These are phyloP conservation scores for Frankliniella fusca DNA, from an alignment of 2,888 invertebrate species.

Conservation along the genomic window DNA sequence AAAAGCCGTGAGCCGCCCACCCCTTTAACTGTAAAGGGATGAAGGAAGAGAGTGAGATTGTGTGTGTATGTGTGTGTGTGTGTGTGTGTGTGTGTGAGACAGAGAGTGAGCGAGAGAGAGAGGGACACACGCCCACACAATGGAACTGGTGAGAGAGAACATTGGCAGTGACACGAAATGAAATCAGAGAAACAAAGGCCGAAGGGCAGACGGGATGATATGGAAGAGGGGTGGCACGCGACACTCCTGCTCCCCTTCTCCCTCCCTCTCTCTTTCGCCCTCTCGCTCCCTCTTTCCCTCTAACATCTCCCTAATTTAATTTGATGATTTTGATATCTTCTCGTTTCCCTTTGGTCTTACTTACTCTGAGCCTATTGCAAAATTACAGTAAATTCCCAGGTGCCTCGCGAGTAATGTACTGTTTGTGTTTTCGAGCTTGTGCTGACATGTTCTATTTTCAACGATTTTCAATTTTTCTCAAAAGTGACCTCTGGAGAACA, in stretches of 20 bases:
- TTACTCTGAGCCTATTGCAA: too few relatives aligned
- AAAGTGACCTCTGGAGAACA: too few relatives aligned
- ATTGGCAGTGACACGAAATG: slow-evolving; percentile 12
- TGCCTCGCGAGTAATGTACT: too few relatives aligned
- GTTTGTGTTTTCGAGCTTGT: too few relatives aligned
- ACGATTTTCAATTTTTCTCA: too few relatives aligned
- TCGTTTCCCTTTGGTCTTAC: too few relatives aligned
- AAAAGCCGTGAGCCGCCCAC: too few relatives aligned
- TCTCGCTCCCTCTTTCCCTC: neutral
- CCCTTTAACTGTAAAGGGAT: neutral
- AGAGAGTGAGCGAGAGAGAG: neutral
- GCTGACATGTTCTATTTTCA: too few relatives aligned
- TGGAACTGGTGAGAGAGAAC: slow-evolving; percentile 7
- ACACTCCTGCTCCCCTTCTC: neutral
- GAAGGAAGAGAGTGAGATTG: neutral
- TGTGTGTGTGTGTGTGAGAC: neutral
- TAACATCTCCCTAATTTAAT: too few relatives aligned
- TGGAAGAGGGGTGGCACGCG: neutral
- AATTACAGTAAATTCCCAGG: too few relatives aligned
- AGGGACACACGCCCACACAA: neutral
- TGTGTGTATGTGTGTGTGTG: neutral
- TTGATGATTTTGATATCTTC: too few relatives aligned
- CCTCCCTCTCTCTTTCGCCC: neutral
- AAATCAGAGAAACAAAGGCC: slow-evolving; percentile 17
- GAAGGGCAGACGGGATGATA: neutral